A percentile compares a stretch with the other conserved stretches of the same genome.
Conservation (phyloP, 2,113 vertebrate genomes). For the Brachypteracias leptosomus region DNA sequence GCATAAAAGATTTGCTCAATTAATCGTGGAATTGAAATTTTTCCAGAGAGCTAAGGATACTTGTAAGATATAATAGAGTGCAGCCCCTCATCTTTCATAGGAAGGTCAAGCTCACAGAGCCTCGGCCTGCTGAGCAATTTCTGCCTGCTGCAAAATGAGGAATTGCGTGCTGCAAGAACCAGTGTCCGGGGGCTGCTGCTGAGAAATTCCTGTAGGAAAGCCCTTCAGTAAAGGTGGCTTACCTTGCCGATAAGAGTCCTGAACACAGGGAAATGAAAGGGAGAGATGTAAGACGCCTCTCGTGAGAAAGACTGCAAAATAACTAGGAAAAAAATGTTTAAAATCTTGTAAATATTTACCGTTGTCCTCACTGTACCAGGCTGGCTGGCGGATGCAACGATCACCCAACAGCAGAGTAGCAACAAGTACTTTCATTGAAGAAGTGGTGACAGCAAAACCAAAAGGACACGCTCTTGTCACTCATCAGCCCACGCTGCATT, state of each 20-base stretch:
- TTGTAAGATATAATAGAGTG: background rate
- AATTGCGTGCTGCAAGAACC: background rate
- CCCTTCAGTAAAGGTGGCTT: background rate
- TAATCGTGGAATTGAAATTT: conserved; percentile 17
- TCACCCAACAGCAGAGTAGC: background rate
- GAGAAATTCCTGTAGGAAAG: background rate
- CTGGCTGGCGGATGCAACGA: rapidly evolving
- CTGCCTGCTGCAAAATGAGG: background rate
- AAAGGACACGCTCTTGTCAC: background rate
- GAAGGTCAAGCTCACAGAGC: conserved; percentile 1
- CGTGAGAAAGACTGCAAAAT: background rate
- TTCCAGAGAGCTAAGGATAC: background rate
- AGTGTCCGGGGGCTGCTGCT: background rate
- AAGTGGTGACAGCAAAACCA: background rate
- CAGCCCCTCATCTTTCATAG: background rate
- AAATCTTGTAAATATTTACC: background rate
- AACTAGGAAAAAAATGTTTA: background rate
- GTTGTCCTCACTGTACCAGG: background rate
- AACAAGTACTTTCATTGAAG: background rate
- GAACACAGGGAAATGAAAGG: background rate
- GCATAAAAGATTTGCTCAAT: background rate
- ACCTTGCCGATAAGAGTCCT: background rate
- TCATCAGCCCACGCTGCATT: background rate
- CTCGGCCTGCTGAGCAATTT: background rate
- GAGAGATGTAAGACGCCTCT: background rate